A percentile compares a stretch with the other conserved stretches of the same genome.
Conservation (phyloP, 2,888 invertebrate species). For the Argyra leucocephala region DNA sequence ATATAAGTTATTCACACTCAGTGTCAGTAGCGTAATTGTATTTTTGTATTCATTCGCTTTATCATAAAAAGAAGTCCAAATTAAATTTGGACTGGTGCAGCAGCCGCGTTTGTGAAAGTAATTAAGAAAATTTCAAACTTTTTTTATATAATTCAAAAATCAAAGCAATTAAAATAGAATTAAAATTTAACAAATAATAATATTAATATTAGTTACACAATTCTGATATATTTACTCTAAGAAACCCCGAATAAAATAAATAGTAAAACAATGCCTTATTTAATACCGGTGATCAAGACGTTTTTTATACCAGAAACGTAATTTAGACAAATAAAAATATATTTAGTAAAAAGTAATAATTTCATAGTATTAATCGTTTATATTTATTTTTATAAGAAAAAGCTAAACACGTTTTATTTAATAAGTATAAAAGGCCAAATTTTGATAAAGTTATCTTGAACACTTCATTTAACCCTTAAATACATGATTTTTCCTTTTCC, state of each 20-base stretch:
- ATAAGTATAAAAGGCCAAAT: conserved; percentile 6
- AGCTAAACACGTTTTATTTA: neutral
- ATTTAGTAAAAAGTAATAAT: neutral
- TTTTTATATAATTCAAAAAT: neutral
- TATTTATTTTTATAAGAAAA: neutral
- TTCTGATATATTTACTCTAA: conserved; percentile 1
- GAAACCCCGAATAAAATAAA: neutral
- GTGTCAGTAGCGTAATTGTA: too few species aligned
- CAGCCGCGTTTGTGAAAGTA: neutral
- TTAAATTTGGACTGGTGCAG: neutral
- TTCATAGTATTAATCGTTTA: neutral
- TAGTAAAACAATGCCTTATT: neutral
- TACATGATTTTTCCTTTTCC: too few species aligned
- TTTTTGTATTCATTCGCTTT: conserved; percentile 6
- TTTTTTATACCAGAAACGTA: conserved; percentile 1
- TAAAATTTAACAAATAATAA: neutral
- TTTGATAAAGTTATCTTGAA: conserved; percentile 2
- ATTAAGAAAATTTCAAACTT: neutral
- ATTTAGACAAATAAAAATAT: neutral
- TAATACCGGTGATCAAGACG: neutral
- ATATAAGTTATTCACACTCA: too few species aligned
- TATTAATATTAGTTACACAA: neutral
- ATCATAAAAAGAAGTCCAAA: neutral
- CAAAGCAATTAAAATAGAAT: neutral
- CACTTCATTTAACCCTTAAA: too few species aligned